phyloP scores from a whole-genome alignment of 2,888 invertebrate species.

The Brachypalpus laphriformis region DNA sequence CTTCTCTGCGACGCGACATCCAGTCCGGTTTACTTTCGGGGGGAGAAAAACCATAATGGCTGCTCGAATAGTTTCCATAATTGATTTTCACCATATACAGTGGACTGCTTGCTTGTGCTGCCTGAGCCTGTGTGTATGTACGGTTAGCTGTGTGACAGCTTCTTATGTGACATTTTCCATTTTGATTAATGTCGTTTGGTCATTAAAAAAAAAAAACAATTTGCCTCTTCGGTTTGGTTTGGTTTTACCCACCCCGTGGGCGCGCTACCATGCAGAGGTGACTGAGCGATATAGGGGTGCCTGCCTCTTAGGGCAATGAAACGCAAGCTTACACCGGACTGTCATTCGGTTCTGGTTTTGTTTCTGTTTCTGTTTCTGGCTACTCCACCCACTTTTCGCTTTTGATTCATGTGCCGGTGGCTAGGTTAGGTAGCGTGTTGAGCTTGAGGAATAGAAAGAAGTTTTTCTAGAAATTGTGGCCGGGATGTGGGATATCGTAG shows the following conservation, averaged over 20 bases:
- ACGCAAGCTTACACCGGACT: conserved; percentile 61
- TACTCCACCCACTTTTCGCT: conserved; percentile 66
- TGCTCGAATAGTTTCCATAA: conserved; percentile 74
- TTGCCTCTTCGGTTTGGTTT: neutral
- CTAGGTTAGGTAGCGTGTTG: conserved; percentile 9
- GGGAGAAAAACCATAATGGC: conserved; percentile 72
- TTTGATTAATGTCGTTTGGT: conserved; percentile 67
- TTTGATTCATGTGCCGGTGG: conserved; percentile 35
- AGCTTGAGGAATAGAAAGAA: conserved; percentile 27
- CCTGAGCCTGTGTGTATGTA: conserved; percentile 21
- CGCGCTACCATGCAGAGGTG: conserved; percentile 30
- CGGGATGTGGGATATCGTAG: conserved; percentile 16
- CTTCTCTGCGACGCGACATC: no score
- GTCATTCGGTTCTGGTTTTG: conserved; percentile 32
- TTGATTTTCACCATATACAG: conserved; percentile 70
- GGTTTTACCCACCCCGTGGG: conserved; percentile 9
- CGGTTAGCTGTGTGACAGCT: conserved; percentile 60
- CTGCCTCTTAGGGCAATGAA: conserved; percentile 49
- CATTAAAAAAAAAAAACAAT: conserved; percentile 3
- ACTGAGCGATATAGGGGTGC: conserved; percentile 38
- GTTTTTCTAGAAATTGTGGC: conserved; percentile 26
- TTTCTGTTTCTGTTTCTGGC: neutral
- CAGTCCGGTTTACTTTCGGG: conserved; percentile 20
- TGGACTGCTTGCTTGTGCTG: conserved; percentile 12
- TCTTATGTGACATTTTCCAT: conserved; percentile 71